phyloP scores from a whole-genome alignment of 1,140 invertebrate species.

The Zaprionus ornatus region DNA sequence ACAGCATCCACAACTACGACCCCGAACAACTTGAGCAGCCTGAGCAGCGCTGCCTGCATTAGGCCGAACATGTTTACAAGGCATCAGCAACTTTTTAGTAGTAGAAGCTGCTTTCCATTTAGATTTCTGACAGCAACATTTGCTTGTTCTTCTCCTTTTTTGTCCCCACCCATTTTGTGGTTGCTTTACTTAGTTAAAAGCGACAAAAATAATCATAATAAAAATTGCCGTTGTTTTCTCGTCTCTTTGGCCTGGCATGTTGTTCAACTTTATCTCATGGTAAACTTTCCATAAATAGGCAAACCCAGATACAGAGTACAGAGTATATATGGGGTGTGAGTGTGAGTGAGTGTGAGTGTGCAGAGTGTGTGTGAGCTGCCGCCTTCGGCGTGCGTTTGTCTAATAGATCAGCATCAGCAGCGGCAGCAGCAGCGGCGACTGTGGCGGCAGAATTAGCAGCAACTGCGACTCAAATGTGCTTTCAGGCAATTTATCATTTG shows the following conservation, averaged over 20 bases:
- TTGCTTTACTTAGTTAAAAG: slow-evolving; percentile 58
- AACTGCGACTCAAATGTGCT: slow-evolving; percentile 74
- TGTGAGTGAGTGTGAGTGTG: slow-evolving; percentile 22
- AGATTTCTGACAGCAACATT: slow-evolving; percentile 74
- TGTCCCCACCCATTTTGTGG: neutral
- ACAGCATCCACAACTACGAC: slow-evolving; percentile 7
- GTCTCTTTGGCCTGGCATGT: slow-evolving; percentile 33
- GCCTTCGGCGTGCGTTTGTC: slow-evolving; percentile 77
- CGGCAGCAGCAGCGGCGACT: slow-evolving; percentile 43
- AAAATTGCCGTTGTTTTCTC: slow-evolving; percentile 63
- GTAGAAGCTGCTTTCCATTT: slow-evolving; percentile 74
- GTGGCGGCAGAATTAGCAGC: slow-evolving; percentile 44
- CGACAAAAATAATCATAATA: slow-evolving; percentile 76
- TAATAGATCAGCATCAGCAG: slow-evolving; percentile 76
- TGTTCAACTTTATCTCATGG: slow-evolving; percentile 65
- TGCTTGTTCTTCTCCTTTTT: slow-evolving; percentile 27
- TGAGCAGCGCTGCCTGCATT: slow-evolving; percentile 50
- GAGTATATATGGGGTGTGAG: slow-evolving; percentile 3
- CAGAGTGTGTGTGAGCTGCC: slow-evolving; percentile 46
- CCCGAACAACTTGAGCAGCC: slow-evolving; percentile 21
- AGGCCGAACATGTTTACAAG: slow-evolving; percentile 73
- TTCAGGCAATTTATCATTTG: slow-evolving; percentile 76
- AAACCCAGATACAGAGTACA: slow-evolving; percentile 33
- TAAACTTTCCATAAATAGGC: slow-evolving; percentile 78
- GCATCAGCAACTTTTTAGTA: slow-evolving; percentile 62